Evolutionary conservation across 2,797 vertebrate species (phyloP).

Genomic region (Botia almorhae): DNA sequence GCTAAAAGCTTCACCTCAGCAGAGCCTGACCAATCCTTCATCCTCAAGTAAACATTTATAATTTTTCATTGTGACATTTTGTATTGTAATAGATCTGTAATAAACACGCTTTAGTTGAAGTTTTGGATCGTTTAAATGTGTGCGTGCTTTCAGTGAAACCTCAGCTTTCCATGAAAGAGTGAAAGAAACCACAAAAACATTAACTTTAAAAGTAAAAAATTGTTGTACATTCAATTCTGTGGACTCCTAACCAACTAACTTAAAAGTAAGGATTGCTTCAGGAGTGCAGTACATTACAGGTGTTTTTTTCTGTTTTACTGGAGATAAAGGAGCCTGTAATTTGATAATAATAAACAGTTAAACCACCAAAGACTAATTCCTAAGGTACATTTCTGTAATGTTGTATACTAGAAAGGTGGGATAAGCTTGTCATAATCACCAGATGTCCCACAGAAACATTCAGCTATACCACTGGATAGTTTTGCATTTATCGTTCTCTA

Average conservation of each 20-base stretch:
- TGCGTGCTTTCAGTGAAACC: background rate
- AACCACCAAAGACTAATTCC: too few relatives aligned
- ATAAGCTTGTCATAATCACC: too few relatives aligned
- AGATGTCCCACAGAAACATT: too few relatives aligned
- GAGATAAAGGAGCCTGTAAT: too few relatives aligned
- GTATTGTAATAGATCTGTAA: constrained; percentile 75
- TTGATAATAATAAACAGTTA: too few relatives aligned
- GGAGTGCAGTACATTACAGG: too few relatives aligned
- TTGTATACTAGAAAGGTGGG: too few relatives aligned
- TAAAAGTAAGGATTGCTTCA: background rate
- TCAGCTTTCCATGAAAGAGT: background rate
- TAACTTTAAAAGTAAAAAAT: background rate
- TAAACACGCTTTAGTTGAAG: constrained; percentile 67
- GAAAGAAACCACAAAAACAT: background rate
- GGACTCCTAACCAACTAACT: background rate
- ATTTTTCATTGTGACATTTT: constrained; percentile 61
- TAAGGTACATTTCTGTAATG: too few relatives aligned
- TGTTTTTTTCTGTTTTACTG: too few relatives aligned
- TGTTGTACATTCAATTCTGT: background rate
- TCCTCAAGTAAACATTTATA: constrained; percentile 64
- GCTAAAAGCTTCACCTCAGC: constrained; percentile 30
- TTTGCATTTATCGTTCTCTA: too few relatives aligned
- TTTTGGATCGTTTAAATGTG: constrained; percentile 38
- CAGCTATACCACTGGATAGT: too few relatives aligned
- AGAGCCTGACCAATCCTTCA: constrained; percentile 60